A percentile compares a stretch with the other conserved stretches of the same genome.
phyloP scores from a whole-genome alignment of 2,888 invertebrate species.

The Cantharis rustica region DNA sequence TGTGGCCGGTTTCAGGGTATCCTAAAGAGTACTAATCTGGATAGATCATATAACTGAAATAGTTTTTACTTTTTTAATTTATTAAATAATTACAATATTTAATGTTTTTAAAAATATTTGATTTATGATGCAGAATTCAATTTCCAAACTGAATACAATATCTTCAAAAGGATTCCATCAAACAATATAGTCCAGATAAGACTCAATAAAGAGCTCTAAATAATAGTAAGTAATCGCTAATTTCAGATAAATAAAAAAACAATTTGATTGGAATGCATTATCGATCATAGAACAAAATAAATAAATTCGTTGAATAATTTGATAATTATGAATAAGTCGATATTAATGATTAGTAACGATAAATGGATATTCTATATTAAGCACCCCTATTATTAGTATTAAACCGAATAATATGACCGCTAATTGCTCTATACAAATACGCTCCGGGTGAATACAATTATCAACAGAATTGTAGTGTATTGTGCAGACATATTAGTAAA shows the following conservation, averaged over 20 bases:
- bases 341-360: neutral
- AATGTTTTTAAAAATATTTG: too few species aligned
- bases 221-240: neutral
- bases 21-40: too few species aligned
- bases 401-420: neutral
- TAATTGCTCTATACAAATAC: neutral
- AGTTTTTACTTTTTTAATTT: too few species aligned
- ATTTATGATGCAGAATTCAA: too few species aligned
- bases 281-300: neutral
- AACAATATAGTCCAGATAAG: too few species aligned
- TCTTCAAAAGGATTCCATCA: too few species aligned
- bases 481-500: neutral
- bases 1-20: too few species aligned
- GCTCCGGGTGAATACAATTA: neutral
- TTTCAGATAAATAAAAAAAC: neutral
- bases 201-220: neutral
- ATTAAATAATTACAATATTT: too few species aligned
- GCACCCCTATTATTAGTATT: neutral
- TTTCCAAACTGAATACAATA: too few species aligned
- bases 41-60: too few species aligned
- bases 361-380: neutral
- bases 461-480: neutral
- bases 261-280: neutral
- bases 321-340: neutral
- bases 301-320: neutral